These are phyloP conservation scores for Drosophila aldrichi DNA, from an alignment of 2,888 invertebrate species.

Conservation along the genomic window DNA sequence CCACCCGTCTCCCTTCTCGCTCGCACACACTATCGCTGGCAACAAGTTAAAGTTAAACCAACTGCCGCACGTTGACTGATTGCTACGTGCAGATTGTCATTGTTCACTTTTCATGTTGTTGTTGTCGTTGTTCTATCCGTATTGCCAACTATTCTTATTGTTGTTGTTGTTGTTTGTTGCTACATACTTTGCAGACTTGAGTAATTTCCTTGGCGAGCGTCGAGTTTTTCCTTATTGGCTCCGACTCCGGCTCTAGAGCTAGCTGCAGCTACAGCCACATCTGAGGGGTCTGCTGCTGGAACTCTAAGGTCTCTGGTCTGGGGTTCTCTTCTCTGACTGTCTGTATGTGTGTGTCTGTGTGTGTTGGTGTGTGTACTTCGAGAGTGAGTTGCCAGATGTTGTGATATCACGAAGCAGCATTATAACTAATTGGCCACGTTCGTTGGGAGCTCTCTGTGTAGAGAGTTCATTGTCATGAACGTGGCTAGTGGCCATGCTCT, in stretches of 20 bases:
- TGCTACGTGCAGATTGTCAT: constrained; percentile 84
- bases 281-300: constrained; percentile 27
- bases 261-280: constrained; percentile 26
- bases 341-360: constrained; percentile 14
- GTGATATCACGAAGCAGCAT: constrained; percentile 81
- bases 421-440: constrained; percentile 84
- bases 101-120: constrained; percentile 62
- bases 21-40: constrained; percentile 59
- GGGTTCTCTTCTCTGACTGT: constrained; percentile 47
- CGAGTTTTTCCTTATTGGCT: constrained; percentile 75
- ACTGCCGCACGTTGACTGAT: constrained; percentile 83
- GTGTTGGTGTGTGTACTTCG: constrained; percentile 45
- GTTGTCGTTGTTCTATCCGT: constrained; percentile 51
- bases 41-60: constrained; percentile 78
- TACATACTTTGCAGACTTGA: constrained; percentile 79
- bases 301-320: constrained; percentile 46
- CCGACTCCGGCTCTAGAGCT: constrained; percentile 47
- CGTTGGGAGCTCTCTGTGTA: constrained; percentile 58
- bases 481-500: constrained; percentile 36
- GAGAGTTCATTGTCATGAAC: constrained; percentile 82
- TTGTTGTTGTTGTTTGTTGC: constrained; percentile 60
- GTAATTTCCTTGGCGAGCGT: constrained; percentile 78
- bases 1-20: constrained; percentile 5
- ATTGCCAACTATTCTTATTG: constrained; percentile 45
- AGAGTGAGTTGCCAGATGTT: constrained; percentile 81